These are phyloP conservation scores for Loripinus fragilis DNA, from an alignment of 2,888 invertebrate genomes.

Conservation along the genomic window DNA sequence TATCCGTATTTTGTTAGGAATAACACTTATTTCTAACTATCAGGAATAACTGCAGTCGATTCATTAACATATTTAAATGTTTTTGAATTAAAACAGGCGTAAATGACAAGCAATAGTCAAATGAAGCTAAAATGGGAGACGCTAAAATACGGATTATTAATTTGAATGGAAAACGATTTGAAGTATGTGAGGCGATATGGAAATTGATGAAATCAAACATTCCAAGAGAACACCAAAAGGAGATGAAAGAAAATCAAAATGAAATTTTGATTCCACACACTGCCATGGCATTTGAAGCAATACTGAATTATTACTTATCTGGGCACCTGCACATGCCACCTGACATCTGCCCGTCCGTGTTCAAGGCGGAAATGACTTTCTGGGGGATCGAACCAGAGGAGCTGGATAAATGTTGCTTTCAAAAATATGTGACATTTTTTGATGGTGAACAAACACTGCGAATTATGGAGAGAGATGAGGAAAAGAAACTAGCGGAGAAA, in stretches of 20 bases:
- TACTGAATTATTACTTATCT: slow-evolving; percentile 44
- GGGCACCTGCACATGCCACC: slow-evolving; percentile 40
- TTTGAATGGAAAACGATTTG: slow-evolving; percentile 38
- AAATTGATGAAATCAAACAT: neutral
- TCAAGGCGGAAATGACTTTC: slow-evolving; percentile 55
- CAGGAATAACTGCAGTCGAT: too few relatives aligned
- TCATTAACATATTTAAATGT: too few relatives aligned
- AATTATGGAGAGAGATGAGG: slow-evolving; percentile 56
- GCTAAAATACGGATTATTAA: slow-evolving; percentile 14
- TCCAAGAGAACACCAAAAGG: neutral
- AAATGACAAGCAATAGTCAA: too few relatives aligned
- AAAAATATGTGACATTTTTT: slow-evolving; percentile 52
- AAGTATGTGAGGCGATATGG: slow-evolving; percentile 25
- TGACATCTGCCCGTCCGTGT: slow-evolving; percentile 27
- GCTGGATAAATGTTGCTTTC: slow-evolving; percentile 61
- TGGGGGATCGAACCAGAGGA: slow-evolving; percentile 53
- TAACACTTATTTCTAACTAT: too few relatives aligned
- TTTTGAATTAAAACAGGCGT: too few relatives aligned
- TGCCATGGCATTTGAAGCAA: slow-evolving; percentile 25
- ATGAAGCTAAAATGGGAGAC: neutral
- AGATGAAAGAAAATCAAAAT: neutral
- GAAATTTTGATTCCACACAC: slow-evolving; percentile 42
- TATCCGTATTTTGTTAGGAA: too few relatives aligned
- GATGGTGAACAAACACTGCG: slow-evolving; percentile 53
- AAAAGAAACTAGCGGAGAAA: slow-evolving; percentile 26